Evolutionary conservation across 2,797 vertebrate species (phyloP).

Genomic region (Sebastes hubbsi): DNA sequence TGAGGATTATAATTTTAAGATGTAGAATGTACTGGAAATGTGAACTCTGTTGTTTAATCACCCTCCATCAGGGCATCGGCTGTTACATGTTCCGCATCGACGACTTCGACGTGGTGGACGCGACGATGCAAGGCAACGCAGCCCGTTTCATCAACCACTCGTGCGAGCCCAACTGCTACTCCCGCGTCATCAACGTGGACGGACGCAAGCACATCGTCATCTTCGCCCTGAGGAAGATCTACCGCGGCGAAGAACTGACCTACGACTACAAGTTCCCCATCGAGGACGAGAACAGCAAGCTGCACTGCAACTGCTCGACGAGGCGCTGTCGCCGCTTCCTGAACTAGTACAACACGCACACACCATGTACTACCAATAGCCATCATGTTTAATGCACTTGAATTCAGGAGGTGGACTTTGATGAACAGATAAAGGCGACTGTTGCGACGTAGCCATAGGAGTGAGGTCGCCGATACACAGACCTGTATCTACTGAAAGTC

Average conservation of each 20-base stretch:
- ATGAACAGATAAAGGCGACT: neutral
- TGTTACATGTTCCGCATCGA: constrained; percentile 98
- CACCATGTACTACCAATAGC: neutral
- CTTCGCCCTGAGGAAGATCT: constrained; percentile 92
- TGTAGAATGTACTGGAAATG: neutral
- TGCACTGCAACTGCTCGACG: constrained; percentile 91
- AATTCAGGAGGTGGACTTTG: constrained; percentile 10
- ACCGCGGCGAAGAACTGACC: constrained; percentile 93
- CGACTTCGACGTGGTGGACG: constrained; percentile 94
- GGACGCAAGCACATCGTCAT: constrained; percentile 96
- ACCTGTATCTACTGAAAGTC: constrained; percentile 29
- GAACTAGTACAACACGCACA: constrained; percentile 77
- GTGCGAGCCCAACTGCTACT: constrained; percentile 96
- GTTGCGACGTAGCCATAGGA: neutral
- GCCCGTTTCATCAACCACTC: constrained; percentile 97
- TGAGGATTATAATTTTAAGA: neutral
- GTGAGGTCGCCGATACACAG: neutral
- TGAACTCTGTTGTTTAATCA: neutral
- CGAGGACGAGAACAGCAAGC: constrained; percentile 92
- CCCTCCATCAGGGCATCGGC: constrained; percentile 85
- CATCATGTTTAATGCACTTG: constrained; percentile 34
- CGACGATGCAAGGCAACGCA: constrained; percentile 93
- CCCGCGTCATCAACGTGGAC: constrained; percentile 92
- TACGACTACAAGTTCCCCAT: constrained; percentile 98
- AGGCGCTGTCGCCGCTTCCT: constrained; percentile 92